phyloP scores from a whole-genome alignment of 30 jellyfish, hydroid and myxozoan genomes.

The Cassiopea xamachana region DNA sequence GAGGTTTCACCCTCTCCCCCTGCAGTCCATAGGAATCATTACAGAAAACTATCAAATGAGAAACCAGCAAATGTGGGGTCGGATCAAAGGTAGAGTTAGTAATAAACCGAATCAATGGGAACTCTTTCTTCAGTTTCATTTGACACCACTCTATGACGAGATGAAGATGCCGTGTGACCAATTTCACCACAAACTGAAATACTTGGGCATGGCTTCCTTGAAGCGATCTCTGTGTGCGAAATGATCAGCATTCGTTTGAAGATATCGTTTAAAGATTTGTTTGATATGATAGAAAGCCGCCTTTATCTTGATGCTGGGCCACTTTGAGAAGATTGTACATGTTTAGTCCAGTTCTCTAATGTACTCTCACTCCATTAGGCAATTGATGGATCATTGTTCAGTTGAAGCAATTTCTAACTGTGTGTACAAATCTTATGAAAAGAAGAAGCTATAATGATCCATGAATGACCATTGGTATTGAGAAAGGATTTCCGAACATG shows the following conservation, averaged over 20 bases:
- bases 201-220: conserved; percentile 27
- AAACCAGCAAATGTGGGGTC: neutral
- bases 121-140: neutral
- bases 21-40: neutral
- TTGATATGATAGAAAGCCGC: conserved; percentile 4
- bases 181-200: conserved; percentile 12
- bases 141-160: neutral
- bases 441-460: conserved; percentile 23
- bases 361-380: conserved; percentile 36
- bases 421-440: conserved; percentile 40
- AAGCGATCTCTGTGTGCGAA: conserved; percentile 19
- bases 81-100: neutral
- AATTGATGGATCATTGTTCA: conserved; percentile 1
- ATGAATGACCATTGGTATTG: conserved; percentile 4
- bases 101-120: neutral
- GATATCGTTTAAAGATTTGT: neutral
- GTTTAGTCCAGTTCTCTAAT: conserved; percentile 37
- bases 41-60: neutral
- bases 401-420: conserved; percentile 10
- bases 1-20: neutral
- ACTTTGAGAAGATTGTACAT: conserved; percentile 30
- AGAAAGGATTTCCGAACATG: conserved; percentile 3
- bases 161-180: conserved; percentile 4
- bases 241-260: conserved; percentile 12
- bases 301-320: conserved; percentile 22